Conservation (phyloP, 2,797 vertebrate species). For the Botia almorhae region DNA sequence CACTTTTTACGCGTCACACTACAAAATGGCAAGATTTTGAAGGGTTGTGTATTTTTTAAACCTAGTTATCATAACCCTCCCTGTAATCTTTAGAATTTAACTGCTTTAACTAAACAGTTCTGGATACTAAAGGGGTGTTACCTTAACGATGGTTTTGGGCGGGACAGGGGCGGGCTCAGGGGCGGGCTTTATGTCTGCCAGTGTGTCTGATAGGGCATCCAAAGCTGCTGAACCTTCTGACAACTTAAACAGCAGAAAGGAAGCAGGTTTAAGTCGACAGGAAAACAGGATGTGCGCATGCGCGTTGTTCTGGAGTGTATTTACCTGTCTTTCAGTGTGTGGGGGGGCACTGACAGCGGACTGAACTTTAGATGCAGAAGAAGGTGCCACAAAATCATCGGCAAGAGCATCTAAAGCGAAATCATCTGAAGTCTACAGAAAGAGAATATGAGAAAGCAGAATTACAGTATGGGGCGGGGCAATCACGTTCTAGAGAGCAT, state of each 20-base stretch:
- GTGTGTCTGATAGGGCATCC: slow-evolving; percentile 75
- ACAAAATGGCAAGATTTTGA: too few species aligned
- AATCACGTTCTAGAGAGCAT: too few species aligned
- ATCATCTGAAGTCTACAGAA: slow-evolving; percentile 62
- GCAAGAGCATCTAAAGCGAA: slow-evolving; percentile 68
- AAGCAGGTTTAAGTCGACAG: neutral
- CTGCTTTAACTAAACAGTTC: neutral
- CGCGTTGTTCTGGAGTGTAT: neutral
- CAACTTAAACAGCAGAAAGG: slow-evolving; percentile 57
- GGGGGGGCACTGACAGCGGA: slow-evolving; percentile 59
- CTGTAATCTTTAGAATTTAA: too few species aligned
- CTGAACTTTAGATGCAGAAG: slow-evolving; percentile 67
- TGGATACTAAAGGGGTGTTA: slow-evolving; percentile 47
- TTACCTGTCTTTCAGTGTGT: slow-evolving; percentile 62
- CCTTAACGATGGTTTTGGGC: slow-evolving; percentile 71
- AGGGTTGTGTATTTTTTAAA: too few species aligned
- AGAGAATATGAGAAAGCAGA: neutral
- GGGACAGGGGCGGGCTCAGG: slow-evolving; percentile 65
- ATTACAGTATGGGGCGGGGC: too few species aligned
- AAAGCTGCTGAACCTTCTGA: slow-evolving; percentile 65
- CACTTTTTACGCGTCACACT: too few species aligned
- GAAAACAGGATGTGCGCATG: neutral
- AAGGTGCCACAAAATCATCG: slow-evolving; percentile 66
- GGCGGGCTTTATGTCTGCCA: slow-evolving; percentile 66
- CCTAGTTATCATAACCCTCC: too few species aligned